Conservation (phyloP, 2,888 invertebrate species). For the Helleia helle region DNA sequence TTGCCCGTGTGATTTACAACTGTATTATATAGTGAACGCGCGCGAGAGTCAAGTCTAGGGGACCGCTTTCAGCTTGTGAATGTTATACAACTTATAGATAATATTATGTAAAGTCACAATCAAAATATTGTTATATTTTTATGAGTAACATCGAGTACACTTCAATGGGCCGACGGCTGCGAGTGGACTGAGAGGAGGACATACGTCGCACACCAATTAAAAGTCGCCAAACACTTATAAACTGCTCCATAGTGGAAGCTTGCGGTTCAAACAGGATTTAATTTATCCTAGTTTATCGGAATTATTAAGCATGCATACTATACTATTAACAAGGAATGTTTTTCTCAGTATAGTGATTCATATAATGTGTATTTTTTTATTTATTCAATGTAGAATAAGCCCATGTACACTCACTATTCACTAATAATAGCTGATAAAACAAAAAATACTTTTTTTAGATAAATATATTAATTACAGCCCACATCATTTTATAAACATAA, state of each 20-base stretch:
- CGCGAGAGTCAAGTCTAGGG: slow-evolving; percentile 21
- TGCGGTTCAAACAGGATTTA: slow-evolving; percentile 68
- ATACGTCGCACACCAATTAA: slow-evolving; percentile 48
- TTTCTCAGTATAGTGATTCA: not conserved
- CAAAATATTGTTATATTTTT: not conserved
- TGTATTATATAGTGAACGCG: slow-evolving; percentile 33
- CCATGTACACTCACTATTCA: no score
- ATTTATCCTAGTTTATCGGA: slow-evolving; percentile 49
- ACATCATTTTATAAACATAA: no score
- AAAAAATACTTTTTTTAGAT: no score
- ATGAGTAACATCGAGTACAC: not conserved
- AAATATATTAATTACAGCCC: no score
- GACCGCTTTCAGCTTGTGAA: not conserved
- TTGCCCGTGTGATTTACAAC: slow-evolving; percentile 53
- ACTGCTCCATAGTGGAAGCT: slow-evolving; percentile 45
- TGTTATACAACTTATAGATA: not conserved
- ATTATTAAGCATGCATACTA: slow-evolving; percentile 2
- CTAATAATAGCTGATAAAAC: no score
- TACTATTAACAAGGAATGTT: slow-evolving; percentile 3
- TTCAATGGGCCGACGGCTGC: slow-evolving; percentile 28
- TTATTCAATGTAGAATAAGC: no score
- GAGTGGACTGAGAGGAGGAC: slow-evolving; percentile 41
- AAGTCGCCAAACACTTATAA: slow-evolving; percentile 44
- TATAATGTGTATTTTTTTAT: no score
- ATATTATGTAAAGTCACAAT: not conserved